Evolutionary conservation across 2,113 vertebrate species (phyloP), one percentile per base, ranked within the genome.

Genomic region (Meleagris gallopavo): DNA sequence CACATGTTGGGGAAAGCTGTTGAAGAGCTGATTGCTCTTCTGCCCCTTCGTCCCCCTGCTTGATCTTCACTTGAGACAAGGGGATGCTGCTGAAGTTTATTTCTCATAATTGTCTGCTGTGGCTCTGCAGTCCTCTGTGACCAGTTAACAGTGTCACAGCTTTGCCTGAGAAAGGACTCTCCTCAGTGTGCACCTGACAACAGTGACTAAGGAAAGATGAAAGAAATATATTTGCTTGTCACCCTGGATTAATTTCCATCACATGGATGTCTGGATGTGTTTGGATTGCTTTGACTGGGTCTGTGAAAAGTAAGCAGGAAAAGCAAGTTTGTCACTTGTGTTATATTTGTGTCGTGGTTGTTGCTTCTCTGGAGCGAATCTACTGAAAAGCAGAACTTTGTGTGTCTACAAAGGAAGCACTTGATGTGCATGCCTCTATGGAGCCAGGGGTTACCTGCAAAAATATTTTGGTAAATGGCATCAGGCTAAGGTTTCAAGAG

Each of bases 201-300:
- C 71, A 69, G 67, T 8, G 40, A 78, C 13, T 25, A 62, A 74
- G 61, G 90, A 91, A 80, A 45, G 86, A n/a, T 34, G 57, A 57
- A 93, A 93, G 65, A 72, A 94, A 71, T 45, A 22, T 0, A 3
- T 60, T 93, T 3, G 4, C 80, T 93, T 0, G 0, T 92, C 70
- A 92, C 46, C 57, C 32, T 52, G 61, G 32, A 81, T 96, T 88
- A 55, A 71, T 93, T 94, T 94, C 58, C 64, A 36, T 43, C 32
- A 32, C 41, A 41, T 32, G 38, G 38, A 29, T 71, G 32, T 60
- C 55, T 62, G 82, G 74, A 14, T 94, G 30, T 17, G 60, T 69
- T 86, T 20, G 48, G 16, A 4, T 27, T 36, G 40, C 29, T 88
- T 73, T 76, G 66, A 17, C 20, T 88, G 7, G 71, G 55, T 86